Evolutionary conservation across 2,113 vertebrate species (phyloP), one percentile per base, ranked within the genome.

Genomic region (Hylia prasina): DNA sequence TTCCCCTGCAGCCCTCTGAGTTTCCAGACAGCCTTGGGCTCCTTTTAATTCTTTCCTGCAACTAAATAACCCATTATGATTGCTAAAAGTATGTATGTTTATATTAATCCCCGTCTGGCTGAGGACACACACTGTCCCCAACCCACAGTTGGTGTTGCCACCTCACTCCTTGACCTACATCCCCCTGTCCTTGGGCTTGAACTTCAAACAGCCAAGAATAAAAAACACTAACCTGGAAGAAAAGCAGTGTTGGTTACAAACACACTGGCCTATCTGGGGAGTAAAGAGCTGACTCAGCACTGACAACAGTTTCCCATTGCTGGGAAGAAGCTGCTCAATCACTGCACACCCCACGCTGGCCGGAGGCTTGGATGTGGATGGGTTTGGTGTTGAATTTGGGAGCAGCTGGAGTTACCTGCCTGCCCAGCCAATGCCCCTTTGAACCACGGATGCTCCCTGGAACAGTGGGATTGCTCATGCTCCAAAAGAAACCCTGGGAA

Each of bases 311-410:
- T 58, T 33, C 30, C 45, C n/a, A 13, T 42, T 33, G 42, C 56
- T 44, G 48, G 57, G n/a, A 80, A 64, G 64, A 33, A 4, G 13
- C 81, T 24, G 6, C 16, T 27, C 35, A 11, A 17, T 8, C 15
- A 44, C 28, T 28, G 19, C 5, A 31, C 56, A 83, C 60, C 50
- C 50, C 2, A 7, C 0, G 0, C 27, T 18, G 44, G 27, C 45
- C 7, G 4, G 19, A 10, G 23, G 22, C n/a, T 63, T 1, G 0
- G 45, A 28, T 1, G 1, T 7, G 44, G 39, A 54, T 13, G 77
- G 40, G 37, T 33, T 30, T 70, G 70, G 22, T 21, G 80, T 6
- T 47, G 68, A 61, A 53, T 9, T 6, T 13, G 30, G 66, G 85
- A 91, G 78, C 48, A 73, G 69, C 23, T 40, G 44, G 53, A 82